Conservation (phyloP, 1,140 invertebrate species). For the Glossosoma conforme region DNA sequence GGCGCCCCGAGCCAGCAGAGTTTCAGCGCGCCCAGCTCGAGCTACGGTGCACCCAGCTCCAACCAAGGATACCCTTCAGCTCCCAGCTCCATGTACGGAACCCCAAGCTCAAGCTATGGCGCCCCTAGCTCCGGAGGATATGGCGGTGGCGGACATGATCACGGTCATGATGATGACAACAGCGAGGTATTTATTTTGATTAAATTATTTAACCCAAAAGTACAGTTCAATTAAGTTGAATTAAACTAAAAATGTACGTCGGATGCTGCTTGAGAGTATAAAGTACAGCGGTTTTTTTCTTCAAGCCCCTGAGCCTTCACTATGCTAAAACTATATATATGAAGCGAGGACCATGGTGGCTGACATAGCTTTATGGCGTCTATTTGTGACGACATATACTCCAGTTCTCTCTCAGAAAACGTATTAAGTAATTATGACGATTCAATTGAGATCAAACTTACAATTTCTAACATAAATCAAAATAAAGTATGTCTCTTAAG, state of each 20-base stretch:
- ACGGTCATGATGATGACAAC: slow-evolving; percentile 30
- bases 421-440: no score
- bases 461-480: no score
- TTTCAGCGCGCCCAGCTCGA: slow-evolving; percentile 6
- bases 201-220: neutral
- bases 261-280: neutral
- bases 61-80: slow-evolving; percentile 9
- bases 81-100: neutral
- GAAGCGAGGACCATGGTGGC: neutral
- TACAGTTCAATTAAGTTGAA: neutral
- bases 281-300: neutral
- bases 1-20: neutral
- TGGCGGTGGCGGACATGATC: slow-evolving; percentile 24
- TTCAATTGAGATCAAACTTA: no score
- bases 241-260: neutral
- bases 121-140: slow-evolving; percentile 21
- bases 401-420: no score
- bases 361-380: neutral
- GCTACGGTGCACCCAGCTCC: slow-evolving; percentile 5
- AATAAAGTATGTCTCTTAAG: no score
- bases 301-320: neutral
- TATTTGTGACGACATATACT: no score
- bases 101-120: slow-evolving; percentile 4
- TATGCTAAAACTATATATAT: neutral
- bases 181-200: slow-evolving; percentile 27